These are phyloP conservation scores for Tupaia chinensis DNA, from an alignment of 2,113 vertebrate genomes.

Conservation along the genomic window DNA sequence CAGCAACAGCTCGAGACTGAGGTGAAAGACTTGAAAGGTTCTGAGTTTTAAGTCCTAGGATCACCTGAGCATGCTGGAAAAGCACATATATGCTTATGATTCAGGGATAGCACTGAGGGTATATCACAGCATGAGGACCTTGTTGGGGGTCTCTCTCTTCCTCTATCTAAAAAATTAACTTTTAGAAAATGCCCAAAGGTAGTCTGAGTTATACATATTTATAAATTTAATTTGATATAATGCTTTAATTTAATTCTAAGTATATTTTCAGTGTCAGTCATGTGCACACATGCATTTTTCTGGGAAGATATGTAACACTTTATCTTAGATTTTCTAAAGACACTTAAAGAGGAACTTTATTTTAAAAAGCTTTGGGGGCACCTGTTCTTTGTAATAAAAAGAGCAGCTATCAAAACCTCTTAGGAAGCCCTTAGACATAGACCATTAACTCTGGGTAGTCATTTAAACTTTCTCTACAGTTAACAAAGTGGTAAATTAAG, in stretches of 20 bases:
- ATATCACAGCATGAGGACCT: too few species aligned
- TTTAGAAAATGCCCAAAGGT: background rate
- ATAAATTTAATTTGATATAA: background rate
- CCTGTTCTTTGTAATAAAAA: background rate
- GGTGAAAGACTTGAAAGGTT: too few species aligned
- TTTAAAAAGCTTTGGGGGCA: background rate
- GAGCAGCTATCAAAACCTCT: background rate
- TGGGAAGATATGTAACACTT: background rate
- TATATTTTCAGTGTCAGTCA: background rate
- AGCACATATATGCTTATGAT: too few species aligned
- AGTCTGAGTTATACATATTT: background rate
- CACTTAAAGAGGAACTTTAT: background rate
- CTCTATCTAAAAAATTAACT: too few species aligned
- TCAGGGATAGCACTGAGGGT: too few species aligned
- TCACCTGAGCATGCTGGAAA: too few species aligned
- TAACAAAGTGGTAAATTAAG: conserved; percentile 37
- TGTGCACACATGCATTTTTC: background rate
- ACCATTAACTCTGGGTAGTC: background rate
- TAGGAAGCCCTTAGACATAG: background rate
- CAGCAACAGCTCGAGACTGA: too few species aligned
- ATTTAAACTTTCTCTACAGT: background rate
- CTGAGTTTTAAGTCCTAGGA: too few species aligned
- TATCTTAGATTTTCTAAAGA: background rate
- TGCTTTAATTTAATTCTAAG: conserved; percentile 5
- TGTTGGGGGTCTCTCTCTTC: too few species aligned